A percentile compares a stretch with the other conserved stretches of the same genome.
Conservation (phyloP, 2,797 vertebrate species). For the Manis pentadactyla region DNA sequence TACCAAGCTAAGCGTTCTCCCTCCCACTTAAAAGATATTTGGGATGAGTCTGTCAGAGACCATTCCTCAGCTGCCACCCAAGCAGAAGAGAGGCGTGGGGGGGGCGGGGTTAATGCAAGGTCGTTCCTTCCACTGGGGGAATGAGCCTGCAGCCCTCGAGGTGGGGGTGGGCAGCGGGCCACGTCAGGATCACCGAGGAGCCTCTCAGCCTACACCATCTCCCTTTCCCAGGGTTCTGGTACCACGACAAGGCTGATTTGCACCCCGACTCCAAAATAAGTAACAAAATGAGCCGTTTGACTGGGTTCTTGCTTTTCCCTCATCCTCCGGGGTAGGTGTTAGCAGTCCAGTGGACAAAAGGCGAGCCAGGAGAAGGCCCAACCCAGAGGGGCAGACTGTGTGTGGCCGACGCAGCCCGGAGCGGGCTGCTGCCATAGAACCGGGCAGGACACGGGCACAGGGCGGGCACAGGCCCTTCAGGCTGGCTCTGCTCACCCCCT, state of each 20-base stretch:
- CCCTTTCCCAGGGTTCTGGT: not conserved
- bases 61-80: not conserved
- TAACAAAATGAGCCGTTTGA: not conserved
- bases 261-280: not conserved
- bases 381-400: not conserved
- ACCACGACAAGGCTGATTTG: not conserved
- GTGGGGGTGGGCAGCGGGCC: not conserved
- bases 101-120: not conserved
- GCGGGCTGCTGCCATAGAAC: rapidly evolving
- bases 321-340: not conserved
- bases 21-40: not conserved
- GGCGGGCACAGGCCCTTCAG: not conserved
- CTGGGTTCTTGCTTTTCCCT: not conserved
- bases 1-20: not conserved
- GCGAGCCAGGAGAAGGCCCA: too few relatives aligned
- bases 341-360: not conserved
- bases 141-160: not conserved
- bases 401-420: rapidly evolving
- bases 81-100: not conserved
- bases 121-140: not conserved
- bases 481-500: not conserved
- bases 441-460: not conserved
- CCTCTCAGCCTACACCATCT: not conserved
- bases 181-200: not conserved
- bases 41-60: not conserved